Conservation (phyloP, 2,113 vertebrate genomes). For the Symphodus melops region DNA sequence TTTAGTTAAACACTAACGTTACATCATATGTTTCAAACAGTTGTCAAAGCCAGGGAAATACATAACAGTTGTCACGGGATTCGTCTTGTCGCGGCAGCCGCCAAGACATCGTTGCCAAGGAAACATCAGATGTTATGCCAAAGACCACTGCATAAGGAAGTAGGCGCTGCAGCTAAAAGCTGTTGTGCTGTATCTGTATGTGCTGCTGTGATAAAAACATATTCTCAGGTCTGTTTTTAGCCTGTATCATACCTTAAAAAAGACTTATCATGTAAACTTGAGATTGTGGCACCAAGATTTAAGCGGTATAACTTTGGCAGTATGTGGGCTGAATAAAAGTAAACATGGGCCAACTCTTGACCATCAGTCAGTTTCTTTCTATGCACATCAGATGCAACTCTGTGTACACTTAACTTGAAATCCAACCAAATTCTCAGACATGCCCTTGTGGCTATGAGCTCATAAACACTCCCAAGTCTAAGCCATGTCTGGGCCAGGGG, state of each 20-base stretch:
- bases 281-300: not conserved
- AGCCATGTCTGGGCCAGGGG: slow-evolving; percentile 47
- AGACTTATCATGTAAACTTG: not conserved
- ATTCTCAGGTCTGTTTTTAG: not conserved
- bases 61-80: too few relatives aligned
- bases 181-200: too few relatives aligned
- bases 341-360: not conserved
- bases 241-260: not conserved
- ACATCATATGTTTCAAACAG: too few relatives aligned
- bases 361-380: slow-evolving; percentile 25
- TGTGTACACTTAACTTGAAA: slow-evolving; percentile 35
- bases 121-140: too few relatives aligned
- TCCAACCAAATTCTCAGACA: slow-evolving; percentile 49
- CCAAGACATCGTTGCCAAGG: too few relatives aligned
- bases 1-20: too few relatives aligned
- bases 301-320: not conserved
- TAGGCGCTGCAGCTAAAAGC: too few relatives aligned
- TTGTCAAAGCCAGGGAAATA: too few relatives aligned
- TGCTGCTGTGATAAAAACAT: too few relatives aligned
- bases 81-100: too few relatives aligned
- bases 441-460: slow-evolving; percentile 31
- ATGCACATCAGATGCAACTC: slow-evolving; percentile 17
- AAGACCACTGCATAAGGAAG: too few relatives aligned
- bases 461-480: slow-evolving; percentile 42
- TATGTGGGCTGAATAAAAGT: slow-evolving; percentile 19